Percentiles rank a stretch among this genome's conserved stretches.
phyloP scores from a whole-genome alignment of 2,888 invertebrate genomes.

The Cybosia mesomella region DNA sequence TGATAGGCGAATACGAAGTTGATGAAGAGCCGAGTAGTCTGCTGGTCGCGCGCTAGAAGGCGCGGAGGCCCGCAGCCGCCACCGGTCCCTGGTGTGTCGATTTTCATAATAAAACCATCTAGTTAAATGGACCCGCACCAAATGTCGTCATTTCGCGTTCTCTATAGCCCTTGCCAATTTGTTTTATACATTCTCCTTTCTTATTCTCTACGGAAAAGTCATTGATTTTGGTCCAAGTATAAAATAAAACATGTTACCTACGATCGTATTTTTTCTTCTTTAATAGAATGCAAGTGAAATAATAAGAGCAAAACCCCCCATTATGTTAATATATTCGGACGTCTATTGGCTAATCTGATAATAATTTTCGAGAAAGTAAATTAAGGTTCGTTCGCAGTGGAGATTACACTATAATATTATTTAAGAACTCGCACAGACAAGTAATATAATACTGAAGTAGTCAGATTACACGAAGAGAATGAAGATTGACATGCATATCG shows the following conservation, averaged over 20 bases:
- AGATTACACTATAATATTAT: too few species aligned
- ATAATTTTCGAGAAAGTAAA: neutral
- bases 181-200: slow-evolving; percentile 59
- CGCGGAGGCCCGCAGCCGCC: slow-evolving; percentile 24
- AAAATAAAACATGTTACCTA: slow-evolving; percentile 12
- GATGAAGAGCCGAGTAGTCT: slow-evolving; percentile 23
- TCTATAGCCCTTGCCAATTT: slow-evolving; percentile 67
- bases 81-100: slow-evolving; percentile 61
- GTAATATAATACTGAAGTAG: too few species aligned
- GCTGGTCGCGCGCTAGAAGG: neutral
- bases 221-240: slow-evolving; percentile 56
- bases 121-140: slow-evolving; percentile 71
- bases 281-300: neutral
- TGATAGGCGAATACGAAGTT: slow-evolving; percentile 18
- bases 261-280: neutral
- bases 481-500: too few species aligned
- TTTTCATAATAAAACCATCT: slow-evolving; percentile 82
- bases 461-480: too few species aligned
- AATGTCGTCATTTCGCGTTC: slow-evolving; percentile 58
- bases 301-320: neutral
- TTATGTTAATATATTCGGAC: neutral
- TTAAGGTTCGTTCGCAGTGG: neutral
- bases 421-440: too few species aligned
- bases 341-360: neutral
- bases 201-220: slow-evolving; percentile 50